phyloP scores from a whole-genome alignment of 2,113 vertebrate species.

The Ceyx margarethae region DNA sequence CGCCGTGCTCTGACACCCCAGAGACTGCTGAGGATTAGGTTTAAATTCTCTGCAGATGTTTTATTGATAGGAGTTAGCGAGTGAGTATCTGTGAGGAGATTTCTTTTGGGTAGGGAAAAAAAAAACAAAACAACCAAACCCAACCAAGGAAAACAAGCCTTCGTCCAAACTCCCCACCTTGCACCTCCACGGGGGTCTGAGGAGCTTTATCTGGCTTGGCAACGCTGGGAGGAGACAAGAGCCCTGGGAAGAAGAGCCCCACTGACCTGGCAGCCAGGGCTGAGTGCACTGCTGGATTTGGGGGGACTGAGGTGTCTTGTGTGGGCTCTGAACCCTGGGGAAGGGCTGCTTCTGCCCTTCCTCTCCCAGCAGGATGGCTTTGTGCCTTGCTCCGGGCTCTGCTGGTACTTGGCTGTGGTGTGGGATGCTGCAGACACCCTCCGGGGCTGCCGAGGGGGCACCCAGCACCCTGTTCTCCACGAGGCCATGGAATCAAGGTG shows the following conservation, averaged over 20 bases:
- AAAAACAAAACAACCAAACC: not conserved
- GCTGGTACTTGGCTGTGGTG: fast-evolving
- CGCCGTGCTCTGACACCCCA: not conserved
- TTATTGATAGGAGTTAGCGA: not conserved
- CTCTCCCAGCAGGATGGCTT: not conserved
- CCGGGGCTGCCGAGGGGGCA: not conserved
- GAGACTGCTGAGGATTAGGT: not conserved
- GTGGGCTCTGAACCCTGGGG: fast-evolving
- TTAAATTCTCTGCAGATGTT: constrained; percentile 36
- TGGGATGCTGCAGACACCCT: not conserved
- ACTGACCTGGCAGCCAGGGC: fast-evolving
- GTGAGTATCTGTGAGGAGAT: fast-evolving
- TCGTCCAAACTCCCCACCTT: not conserved
- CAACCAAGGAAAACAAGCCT: not conserved
- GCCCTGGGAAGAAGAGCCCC: not conserved
- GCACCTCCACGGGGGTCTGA: fast-evolving
- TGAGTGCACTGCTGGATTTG: not conserved
- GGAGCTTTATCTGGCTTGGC: not conserved
- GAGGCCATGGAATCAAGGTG: fast-evolving
- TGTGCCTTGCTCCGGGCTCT: fast-evolving
- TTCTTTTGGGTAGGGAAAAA: not conserved
- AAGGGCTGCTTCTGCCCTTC: not conserved
- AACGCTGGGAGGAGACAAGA: fast-evolving
- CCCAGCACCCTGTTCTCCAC: not conserved
- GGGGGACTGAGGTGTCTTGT: not conserved